Percentiles rank a stretch among this genome's conserved stretches.
Evolutionary conservation across 2,888 invertebrate species (phyloP).

Genomic region (Pycnomerus fuliginosus): DNA sequence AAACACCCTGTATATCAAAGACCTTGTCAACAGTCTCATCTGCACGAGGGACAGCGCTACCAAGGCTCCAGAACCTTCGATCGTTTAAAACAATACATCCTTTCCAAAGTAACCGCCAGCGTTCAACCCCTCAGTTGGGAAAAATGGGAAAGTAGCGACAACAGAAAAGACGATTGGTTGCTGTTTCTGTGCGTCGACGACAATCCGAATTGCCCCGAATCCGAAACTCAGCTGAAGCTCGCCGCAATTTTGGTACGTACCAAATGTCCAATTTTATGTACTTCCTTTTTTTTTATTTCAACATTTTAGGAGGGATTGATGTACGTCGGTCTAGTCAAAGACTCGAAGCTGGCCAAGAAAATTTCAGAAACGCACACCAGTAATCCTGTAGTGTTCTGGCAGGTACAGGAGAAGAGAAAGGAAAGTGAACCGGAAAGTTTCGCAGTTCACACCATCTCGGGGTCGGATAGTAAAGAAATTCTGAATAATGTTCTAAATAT

Average conservation of each 20-base stretch:
- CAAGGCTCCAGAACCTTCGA: conserved; percentile 61
- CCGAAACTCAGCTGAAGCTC: conserved; percentile 62
- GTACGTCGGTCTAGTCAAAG: conserved; percentile 54
- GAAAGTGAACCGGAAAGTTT: conserved; percentile 30
- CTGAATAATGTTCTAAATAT: conserved; percentile 59
- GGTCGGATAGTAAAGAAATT: conserved; percentile 57
- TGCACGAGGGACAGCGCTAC: conserved; percentile 61
- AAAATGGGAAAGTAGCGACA: conserved; percentile 47
- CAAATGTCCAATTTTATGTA: background rate
- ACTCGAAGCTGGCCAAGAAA: conserved; percentile 52
- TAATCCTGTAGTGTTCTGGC: conserved; percentile 47
- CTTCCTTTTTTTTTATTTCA: too few relatives aligned
- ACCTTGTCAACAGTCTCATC: conserved; percentile 60
- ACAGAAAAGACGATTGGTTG: conserved; percentile 54
- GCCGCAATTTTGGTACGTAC: conserved; percentile 68
- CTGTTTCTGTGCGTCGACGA: conserved; percentile 60
- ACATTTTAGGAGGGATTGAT: conserved; percentile 56
- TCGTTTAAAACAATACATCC: conserved; percentile 62
- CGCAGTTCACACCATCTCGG: conserved; percentile 39
- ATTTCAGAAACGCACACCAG: conserved; percentile 46
- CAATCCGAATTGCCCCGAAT: conserved; percentile 57
- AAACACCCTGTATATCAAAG: too few relatives aligned
- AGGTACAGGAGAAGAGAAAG: conserved; percentile 30
- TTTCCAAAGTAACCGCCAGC: conserved; percentile 57
- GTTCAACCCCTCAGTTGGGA: conserved; percentile 50